Base-by-base conservation (phyloP, 1,140 invertebrate genomes). In the Drosophila takahashii region DNA sequence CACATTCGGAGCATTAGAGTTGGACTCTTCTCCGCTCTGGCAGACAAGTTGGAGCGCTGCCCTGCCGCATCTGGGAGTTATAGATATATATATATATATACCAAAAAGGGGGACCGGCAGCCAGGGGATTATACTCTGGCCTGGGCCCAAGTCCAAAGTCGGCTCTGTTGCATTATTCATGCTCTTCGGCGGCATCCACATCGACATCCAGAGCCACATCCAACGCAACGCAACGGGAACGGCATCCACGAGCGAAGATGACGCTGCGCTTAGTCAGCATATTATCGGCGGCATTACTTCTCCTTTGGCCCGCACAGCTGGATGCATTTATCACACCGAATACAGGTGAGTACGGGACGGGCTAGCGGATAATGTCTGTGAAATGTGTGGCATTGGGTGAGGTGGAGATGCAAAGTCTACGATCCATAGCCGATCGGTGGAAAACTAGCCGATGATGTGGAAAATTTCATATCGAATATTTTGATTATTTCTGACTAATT, bases 231-330 rank as follows among this genome's bases (percentile, higher is more conserved):
- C 79, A 81, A 70, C 71, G 71, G 64, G 37, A 74, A 71, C 58
- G 44, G 42, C 26, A 44, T 44, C 16, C 41, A 44, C 41, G 41
- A 45, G 8, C 67, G 56, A 89, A 84, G 77, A 89, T 89, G 84
- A 89, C 85, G 72, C 80, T 84, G 77, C 85, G 77, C 65, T 84
- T 89, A 89, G 80, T 90, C 84, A 89, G 84, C 84, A 72, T 89
- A 66, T 84, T 89, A 65, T 80, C 69, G 56, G 18, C 81, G 67
- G 70, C 83, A 69, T 69, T 89, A 58, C 70, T 89, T 47, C 60
- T 79, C 22, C 61, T 90, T 48, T 80, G 81, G 84, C 84, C 84
- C 67, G 84, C 84, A 89, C 80, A 89, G 79, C 69, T 89, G 85
- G 84, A 89, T 80, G 84, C 84, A 67, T 89, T 89, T 58, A 89